Base-by-base conservation (phyloP, 2,888 invertebrate genomes). In the Tortrix viridana region DNA sequence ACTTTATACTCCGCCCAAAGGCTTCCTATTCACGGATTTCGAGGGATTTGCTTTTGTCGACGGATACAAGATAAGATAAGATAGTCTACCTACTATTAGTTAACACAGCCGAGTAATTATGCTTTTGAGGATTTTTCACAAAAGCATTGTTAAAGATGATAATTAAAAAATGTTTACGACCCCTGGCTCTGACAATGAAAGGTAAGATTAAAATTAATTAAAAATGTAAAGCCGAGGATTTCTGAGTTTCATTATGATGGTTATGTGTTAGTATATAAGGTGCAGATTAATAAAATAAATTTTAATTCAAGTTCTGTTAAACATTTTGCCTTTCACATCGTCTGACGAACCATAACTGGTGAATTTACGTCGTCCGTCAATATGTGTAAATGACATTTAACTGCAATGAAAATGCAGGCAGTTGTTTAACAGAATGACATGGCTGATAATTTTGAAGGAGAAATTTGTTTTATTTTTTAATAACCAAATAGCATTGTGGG, bases 11-110 rank as follows among this genome's bases (percentile, higher is more conserved):
- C 5, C 18, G 5, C 48, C 32, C 59, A 56, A 52, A 62, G 46
- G 60, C 60, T 37, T n/a, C 53, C 68, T 69, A 68, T 69, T 70
- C 71, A 67, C 59, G 38, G 63, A 65, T 65, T 69, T 50, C 62
- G 65, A 66, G 60, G 66, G 67, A 57, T 70, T 62, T 65, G 66
- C 62, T 69, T 67, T 70, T 52, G 65, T 43, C 47, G 59, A 54
- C 50, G 48, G 56, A 60, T 43, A 65, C 38, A 41, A 60, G 52
- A 53, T 55, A 50, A 59, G 57, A 59, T 49, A 55, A 53, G 62
- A 57, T 57, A 57, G 57, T 6, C 23, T 41, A 32, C 53, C 56
- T 20, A 44, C 63, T 58, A 47, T 50, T 20, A 44, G 44, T 57
- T 58, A 47, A 53, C 43, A 62, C 56, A 52, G 49, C 41, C 41